phyloP scores from a whole-genome alignment of 2,888 invertebrate genomes.

The Megalurothrips usitatus region DNA sequence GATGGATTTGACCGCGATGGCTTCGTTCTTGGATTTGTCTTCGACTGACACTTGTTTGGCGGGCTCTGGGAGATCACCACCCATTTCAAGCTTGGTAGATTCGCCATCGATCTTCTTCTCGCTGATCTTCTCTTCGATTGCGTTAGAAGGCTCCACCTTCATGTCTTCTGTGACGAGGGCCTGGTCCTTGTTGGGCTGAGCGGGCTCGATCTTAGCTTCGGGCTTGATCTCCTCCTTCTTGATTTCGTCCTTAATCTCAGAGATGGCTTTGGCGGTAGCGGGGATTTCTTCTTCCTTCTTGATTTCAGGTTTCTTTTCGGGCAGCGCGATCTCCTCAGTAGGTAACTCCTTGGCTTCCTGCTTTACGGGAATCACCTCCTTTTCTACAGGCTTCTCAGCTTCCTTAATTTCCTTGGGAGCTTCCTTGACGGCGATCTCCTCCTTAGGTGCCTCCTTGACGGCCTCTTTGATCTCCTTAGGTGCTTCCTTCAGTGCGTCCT shows the following conservation, averaged over 20 bases:
- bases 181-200: constrained; percentile 1
- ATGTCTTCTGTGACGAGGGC: constrained; percentile 34
- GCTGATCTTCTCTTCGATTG: constrained; percentile 35
- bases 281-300: constrained; percentile 27
- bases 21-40: constrained; percentile 35
- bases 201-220: constrained; percentile 23
- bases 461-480: constrained; percentile 38
- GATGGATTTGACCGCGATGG: constrained; percentile 30
- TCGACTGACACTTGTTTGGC: constrained; percentile 32
- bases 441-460: constrained; percentile 34
- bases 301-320: constrained; percentile 34
- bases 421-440: constrained; percentile 32
- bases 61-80: constrained; percentile 31
- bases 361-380: constrained; percentile 35
- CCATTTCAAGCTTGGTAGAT: constrained; percentile 36
- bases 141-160: constrained; percentile 36
- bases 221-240: constrained; percentile 36
- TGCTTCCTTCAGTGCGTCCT: constrained; percentile 43
- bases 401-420: constrained; percentile 35
- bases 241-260: constrained; percentile 37
- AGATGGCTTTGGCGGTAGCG: constrained; percentile 23
- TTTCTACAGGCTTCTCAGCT: constrained; percentile 34
- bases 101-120: constrained; percentile 32
- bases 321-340: constrained; percentile 34
- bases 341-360: constrained; percentile 34